These are phyloP conservation scores for Drosophila aldrichi DNA, from an alignment of 2,888 invertebrate genomes.

Conservation along the genomic window DNA sequence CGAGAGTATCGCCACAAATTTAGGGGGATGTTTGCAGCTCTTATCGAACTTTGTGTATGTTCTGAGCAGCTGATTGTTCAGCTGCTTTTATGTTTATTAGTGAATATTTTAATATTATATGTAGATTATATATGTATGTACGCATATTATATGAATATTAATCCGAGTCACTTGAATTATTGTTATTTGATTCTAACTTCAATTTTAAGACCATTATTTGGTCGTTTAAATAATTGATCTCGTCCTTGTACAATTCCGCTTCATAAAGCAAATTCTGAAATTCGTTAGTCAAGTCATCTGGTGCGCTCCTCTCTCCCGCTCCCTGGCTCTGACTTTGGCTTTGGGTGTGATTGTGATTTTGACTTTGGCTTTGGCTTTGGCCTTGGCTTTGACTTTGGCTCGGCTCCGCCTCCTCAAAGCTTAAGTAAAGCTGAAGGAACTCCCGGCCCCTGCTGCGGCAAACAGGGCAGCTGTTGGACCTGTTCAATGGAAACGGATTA, in stretches of 20 bases:
- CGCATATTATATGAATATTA: background rate
- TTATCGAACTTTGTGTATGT: background rate
- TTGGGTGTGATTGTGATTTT: conserved; percentile 2
- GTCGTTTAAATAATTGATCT: conserved; percentile 58
- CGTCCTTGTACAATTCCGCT: conserved; percentile 54
- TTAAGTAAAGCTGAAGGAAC: conserved; percentile 60
- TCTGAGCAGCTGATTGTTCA: background rate
- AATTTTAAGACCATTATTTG: conserved; percentile 7
- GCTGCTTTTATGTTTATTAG: background rate
- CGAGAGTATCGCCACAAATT: conserved; percentile 8
- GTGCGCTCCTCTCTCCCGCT: background rate
- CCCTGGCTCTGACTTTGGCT: background rate
- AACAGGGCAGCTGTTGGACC: conserved; percentile 70
- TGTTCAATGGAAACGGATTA: conserved; percentile 19
- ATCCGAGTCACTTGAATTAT: conserved; percentile 4
- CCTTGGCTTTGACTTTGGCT: background rate
- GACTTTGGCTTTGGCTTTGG: background rate
- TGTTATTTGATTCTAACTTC: accelerated
- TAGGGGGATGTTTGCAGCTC: background rate
- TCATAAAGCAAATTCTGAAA: conserved; percentile 62
- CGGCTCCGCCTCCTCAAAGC: conserved; percentile 55
- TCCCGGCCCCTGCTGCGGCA: conserved; percentile 52
- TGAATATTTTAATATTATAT: too few relatives aligned
- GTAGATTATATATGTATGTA: too few relatives aligned
- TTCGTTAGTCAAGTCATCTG: conserved; percentile 8